Base-by-base conservation (phyloP, 37 sponge, comb jelly and placozoan genomes). In the Halisarca cf. caerulea region DNA sequence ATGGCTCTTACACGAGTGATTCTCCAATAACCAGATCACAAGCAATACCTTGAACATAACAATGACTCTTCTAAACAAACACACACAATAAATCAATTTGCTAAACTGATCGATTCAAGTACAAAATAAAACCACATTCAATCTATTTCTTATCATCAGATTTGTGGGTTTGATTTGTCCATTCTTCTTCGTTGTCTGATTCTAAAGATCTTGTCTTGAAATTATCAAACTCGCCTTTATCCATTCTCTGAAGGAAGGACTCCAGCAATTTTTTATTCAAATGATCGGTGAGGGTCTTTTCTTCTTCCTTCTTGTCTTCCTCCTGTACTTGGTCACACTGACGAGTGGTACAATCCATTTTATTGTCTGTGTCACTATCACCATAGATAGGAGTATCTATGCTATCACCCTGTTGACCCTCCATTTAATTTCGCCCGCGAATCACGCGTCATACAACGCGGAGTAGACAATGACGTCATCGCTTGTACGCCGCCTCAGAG, bases 241-340 rank as follows among this genome's bases (percentile, higher is more conserved):
- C 90, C 44, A 94, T 30, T 34, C 91, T 58, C 25, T 90, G 64
- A 27, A 90, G 54, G 54, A 94, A 94, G 2, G 87, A 82, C 68
- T 90, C 74, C 30, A 94, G 86, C 15, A 94, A 74, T 47, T 68
- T 87, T 82, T 90, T 94, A 62, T 94, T 94, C 45, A 94, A 66
- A 51, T 94, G 94, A 66, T 94, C 94, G 0, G 94, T 94, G 14
- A 90, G 54, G 14, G 94, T 90, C 58, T 42, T 82, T 68, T 91
- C 92, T 51, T 86, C 47, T 32, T 89, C 87, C 25, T 89, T 62
- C 61, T 82, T 15, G 71, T 4, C 38, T 68, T 68, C 69, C 17
- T 34, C 69, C 11, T 74, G 17, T 37, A 20, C 18, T 18, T 74
- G 38, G 0, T 74, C 45, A 2, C 2, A 41, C 9, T 14, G 25